Evolutionary conservation across 2,888 invertebrate genomes (phyloP), one percentile per base, ranked within the genome.

Genomic region (Cheilosia variabilis): DNA sequence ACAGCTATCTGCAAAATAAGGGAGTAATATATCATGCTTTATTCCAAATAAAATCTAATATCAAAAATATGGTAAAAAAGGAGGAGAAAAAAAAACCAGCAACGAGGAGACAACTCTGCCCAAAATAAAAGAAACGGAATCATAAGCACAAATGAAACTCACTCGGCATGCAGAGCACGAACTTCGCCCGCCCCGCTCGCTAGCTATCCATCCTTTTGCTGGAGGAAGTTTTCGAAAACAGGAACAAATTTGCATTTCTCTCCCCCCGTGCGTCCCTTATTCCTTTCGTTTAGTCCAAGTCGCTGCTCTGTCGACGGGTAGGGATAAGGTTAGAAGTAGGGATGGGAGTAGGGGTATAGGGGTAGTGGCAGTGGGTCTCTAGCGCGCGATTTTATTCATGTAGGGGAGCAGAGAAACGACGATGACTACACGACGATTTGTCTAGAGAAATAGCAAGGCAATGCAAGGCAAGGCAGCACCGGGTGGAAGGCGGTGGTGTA

Each of bases 141-240:
- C 79, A 79, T 79, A 79, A 72, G 72, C 58, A 72, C 79, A 79
- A 79, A 79, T 65, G 79, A 79, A 79, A 79, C 79, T 71, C 63
- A 66, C 72, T 79, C 58, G 79, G 66, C 66, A 79, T 79, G 79
- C 79, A 72, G 72, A 62, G 72, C 79, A 79, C 79, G 79, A 79
- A 72, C 24, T 65, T 58, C 55, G 27, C 13, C 50, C 17, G 6
- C 37, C 13, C 2, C 17, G 2, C 60, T 41, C 5, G 9, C 22
- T 34, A 37, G 37, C 13, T 37, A 37, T 37, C 34, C 34, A 72
- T 72, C 71, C 78, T 79, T 79, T 65, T 50, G 15, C 43, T 62
- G 72, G 43, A 43, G 65, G 57, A 72, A 79, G 58, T 79, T 79
- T 79, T 6, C 52, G 22, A 45, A 79, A 79, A 79, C 79, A 72